A percentile compares a stretch with the other conserved stretches of the same genome.
Conservation (phyloP, 2,113 vertebrate genomes). For the Tinamus guttatus region DNA sequence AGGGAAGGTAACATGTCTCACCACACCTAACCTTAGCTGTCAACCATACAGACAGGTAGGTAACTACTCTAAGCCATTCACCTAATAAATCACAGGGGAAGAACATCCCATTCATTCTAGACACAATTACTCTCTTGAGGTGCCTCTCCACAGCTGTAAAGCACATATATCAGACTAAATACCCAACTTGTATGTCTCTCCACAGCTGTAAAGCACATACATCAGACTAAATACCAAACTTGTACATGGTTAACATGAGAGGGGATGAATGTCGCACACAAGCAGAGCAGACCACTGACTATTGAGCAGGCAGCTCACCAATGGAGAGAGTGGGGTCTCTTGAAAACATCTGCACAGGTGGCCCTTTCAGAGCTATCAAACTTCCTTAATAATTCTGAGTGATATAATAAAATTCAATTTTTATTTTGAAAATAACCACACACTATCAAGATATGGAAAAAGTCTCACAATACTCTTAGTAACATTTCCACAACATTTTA, state of each 20-base stretch:
- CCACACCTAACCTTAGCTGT: background rate
- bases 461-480: background rate
- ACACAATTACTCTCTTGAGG: background rate
- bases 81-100: background rate
- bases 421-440: background rate
- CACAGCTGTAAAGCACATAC: background rate
- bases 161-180: background rate
- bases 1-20: background rate
- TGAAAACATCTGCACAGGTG: background rate
- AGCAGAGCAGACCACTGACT: background rate
- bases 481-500: background rate
- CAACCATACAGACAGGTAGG: background rate
- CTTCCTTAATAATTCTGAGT: background rate
- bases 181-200: fast-evolving
- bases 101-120: background rate
- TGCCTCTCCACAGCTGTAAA: background rate
- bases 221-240: background rate
- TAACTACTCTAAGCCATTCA: background rate
- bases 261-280: background rate
- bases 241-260: fast-evolving
- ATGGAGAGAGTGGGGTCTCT: background rate
- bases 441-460: background rate
- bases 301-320: background rate
- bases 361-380: background rate
- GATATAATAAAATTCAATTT: background rate